Conservation (phyloP, 1,140 invertebrate genomes). For the Fopius arisanus region DNA sequence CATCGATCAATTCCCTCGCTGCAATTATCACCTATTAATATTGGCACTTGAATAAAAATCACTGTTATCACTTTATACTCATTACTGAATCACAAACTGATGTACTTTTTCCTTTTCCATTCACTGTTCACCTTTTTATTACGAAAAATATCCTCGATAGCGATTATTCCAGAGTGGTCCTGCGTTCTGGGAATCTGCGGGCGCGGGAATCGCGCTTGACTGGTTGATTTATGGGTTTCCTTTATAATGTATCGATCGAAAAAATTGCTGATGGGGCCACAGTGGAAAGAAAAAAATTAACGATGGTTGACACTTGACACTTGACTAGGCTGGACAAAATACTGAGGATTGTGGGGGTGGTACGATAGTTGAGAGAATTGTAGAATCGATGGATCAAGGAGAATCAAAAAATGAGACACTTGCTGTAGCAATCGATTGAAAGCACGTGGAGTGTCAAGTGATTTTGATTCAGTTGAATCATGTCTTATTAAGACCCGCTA, state of each 20-base stretch:
- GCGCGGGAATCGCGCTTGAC: neutral
- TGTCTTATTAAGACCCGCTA: neutral
- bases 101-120: too few relatives aligned
- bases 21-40: too few relatives aligned
- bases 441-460: neutral
- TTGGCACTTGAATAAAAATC: too few relatives aligned
- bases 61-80: too few relatives aligned
- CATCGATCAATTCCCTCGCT: too few relatives aligned
- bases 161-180: neutral
- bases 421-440: neutral
- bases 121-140: too few relatives aligned
- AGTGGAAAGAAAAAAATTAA: neutral
- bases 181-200: neutral
- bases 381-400: neutral
- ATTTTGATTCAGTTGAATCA: neutral
- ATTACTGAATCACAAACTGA: too few relatives aligned
- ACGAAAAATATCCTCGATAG: too few relatives aligned
- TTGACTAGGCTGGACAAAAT: neutral
- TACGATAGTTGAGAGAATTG: neutral
- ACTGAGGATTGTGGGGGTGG: neutral
- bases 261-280: neutral
- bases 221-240: neutral
- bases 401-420: too few relatives aligned
- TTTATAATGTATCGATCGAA: neutral
- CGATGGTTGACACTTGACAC: neutral